A percentile compares a stretch with the other conserved stretches of the same genome.
Conservation (phyloP, 2,888 invertebrate genomes). For the Eilema depressum region DNA sequence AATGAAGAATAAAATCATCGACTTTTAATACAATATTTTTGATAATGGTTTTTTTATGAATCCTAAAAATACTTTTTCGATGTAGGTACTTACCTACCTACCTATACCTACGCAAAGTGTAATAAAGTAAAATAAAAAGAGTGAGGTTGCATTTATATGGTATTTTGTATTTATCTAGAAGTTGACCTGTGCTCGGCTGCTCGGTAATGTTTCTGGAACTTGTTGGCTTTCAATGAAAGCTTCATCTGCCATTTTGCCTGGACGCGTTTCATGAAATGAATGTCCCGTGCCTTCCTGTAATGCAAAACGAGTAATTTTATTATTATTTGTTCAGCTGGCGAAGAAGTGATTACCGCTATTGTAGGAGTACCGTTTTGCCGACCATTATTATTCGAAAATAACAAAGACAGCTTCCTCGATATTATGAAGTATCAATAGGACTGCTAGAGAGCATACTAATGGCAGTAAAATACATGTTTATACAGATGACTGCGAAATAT, state of each 20-base stretch:
- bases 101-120: too few relatives aligned
- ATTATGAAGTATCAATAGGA: too few relatives aligned
- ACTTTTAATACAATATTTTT: too few relatives aligned
- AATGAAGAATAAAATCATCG: too few relatives aligned
- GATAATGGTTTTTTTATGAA: too few relatives aligned
- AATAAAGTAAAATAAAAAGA: constrained; percentile 11
- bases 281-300: constrained; percentile 92
- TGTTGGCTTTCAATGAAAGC: constrained; percentile 93
- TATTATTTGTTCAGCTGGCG: background rate
- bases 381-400: too few relatives aligned
- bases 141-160: constrained; percentile 10
- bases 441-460: too few relatives aligned
- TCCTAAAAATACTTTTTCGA: background rate
- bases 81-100: background rate
- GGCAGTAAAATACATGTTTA: too few relatives aligned
- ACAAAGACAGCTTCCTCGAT: too few relatives aligned
- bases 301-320: constrained; percentile 19
- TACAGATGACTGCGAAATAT: too few relatives aligned
- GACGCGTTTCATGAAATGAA: constrained; percentile 93
- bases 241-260: constrained; percentile 92
- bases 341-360: background rate
- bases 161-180: constrained; percentile 83
- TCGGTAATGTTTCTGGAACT: constrained; percentile 94
- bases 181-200: constrained; percentile 92
- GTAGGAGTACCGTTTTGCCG: too few relatives aligned